Evolutionary conservation across 2,888 invertebrate genomes (phyloP).

Genomic region (Sesamia inferens): DNA sequence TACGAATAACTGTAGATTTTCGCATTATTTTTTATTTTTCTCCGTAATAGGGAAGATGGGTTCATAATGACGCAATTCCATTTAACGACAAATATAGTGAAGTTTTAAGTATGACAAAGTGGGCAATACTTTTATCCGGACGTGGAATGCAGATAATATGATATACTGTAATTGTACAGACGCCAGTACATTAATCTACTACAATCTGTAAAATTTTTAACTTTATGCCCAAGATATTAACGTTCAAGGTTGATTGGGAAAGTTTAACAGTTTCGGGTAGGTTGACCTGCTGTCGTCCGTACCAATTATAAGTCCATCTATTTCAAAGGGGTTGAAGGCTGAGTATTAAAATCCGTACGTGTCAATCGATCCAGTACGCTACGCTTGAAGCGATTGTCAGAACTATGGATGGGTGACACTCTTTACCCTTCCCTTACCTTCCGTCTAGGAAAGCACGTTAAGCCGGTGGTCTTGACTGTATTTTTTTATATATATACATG

Average conservation of each 20-base stretch:
- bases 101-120: slow-evolving; percentile 37
- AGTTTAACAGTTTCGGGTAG: no score
- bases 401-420: background rate
- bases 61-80: slow-evolving; percentile 48
- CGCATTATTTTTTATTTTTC: slow-evolving; percentile 39
- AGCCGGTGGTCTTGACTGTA: no score
- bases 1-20: slow-evolving; percentile 32
- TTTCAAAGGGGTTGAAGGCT: background rate
- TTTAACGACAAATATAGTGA: slow-evolving; percentile 38
- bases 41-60: slow-evolving; percentile 42
- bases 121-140: slow-evolving; percentile 17
- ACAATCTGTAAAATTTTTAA: no score
- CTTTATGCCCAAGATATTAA: no score
- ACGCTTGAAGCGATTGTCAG: background rate
- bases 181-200: no score
- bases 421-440: background rate
- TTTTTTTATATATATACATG: no score
- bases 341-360: background rate
- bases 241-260: no score
- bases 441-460: no score
- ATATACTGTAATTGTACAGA: slow-evolving; percentile 12
- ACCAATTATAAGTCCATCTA: background rate
- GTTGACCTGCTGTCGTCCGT: no score
- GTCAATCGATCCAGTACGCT: background rate
- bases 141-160: slow-evolving; percentile 11